Evolutionary conservation across 2,888 invertebrate species (phyloP), one percentile per base, ranked within the genome.

Genomic region (Pemphredon lugubris): DNA sequence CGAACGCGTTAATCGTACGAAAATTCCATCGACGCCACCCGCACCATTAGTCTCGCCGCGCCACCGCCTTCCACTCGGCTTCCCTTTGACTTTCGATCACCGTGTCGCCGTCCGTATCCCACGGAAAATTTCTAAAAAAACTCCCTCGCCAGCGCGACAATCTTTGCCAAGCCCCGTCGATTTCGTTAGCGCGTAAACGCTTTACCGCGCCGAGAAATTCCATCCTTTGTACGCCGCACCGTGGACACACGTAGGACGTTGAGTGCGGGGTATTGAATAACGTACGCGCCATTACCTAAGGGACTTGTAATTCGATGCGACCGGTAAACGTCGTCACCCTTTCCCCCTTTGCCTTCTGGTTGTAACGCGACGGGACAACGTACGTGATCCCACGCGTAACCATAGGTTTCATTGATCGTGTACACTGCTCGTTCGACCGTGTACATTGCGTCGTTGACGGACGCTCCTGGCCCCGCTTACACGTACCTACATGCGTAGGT

Each of bases 251-350:
- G n/a, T 7, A 34, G 3, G 4, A 37, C 23, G 44, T 50, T 47
- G 58, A 58, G 61, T 42, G 63, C 45, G 47, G 69, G 70, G 73
- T 81, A 81, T 84, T 77, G 79, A 81, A 83, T 84, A 83, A 84
- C 82, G 76, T 73, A 77, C 77, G 75, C 73, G 61, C 72, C 76
- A 82, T 84, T 81, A 82, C 81, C 78, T 75, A 65, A 70, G 77
- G 81, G 80, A 75, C 76, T 66, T 75, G 84, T 84, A 84, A 85
- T 74, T 71, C 83, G 85, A 85, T 63, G 81, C 85, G 78, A 72
- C 68, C 73, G 51, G 84, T 77, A 79, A 84, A 81, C 80, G 77
- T 77, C 81, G 75, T 66, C 79, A 72, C 65, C 69, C 63, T 72
- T 65, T 75, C 47, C 34, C 65, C 32, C 51, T 32, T 61, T 71